Conservation (phyloP, 1,140 invertebrate genomes). For the Pemphigus obesinymphae region DNA sequence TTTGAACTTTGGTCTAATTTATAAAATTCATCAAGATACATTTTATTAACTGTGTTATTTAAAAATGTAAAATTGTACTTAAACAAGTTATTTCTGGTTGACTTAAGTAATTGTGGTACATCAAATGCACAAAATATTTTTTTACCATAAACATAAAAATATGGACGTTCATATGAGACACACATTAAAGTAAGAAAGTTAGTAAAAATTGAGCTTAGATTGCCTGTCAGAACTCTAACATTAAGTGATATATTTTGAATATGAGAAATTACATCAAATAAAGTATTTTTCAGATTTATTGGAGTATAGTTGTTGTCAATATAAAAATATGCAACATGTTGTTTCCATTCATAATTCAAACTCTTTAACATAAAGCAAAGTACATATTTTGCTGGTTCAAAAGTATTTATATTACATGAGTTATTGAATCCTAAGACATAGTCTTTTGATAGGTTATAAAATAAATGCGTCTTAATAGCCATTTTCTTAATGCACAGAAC, state of each 20-base stretch:
- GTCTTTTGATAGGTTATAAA: background rate
- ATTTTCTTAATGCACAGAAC: background rate
- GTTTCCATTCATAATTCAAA: background rate
- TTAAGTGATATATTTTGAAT: background rate
- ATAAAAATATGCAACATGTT: background rate
- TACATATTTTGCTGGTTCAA: background rate
- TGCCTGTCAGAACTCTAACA: background rate
- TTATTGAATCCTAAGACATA: background rate
- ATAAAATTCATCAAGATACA: no score
- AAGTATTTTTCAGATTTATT: background rate
- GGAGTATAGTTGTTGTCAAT: background rate
- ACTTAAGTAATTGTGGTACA: background rate
- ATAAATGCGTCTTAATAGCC: background rate
- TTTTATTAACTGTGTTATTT: background rate
- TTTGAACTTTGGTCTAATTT: background rate
- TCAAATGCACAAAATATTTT: background rate
- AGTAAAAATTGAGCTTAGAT: background rate
- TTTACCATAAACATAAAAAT: background rate
- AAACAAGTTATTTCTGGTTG: background rate
- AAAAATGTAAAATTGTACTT: background rate
- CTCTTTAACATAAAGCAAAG: background rate
- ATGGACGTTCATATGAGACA: background rate
- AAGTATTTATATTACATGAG: background rate
- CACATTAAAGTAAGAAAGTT: background rate
- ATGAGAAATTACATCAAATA: background rate